phyloP scores from a whole-genome alignment of 1,140 invertebrate species.

The Berghia stephanieae region DNA sequence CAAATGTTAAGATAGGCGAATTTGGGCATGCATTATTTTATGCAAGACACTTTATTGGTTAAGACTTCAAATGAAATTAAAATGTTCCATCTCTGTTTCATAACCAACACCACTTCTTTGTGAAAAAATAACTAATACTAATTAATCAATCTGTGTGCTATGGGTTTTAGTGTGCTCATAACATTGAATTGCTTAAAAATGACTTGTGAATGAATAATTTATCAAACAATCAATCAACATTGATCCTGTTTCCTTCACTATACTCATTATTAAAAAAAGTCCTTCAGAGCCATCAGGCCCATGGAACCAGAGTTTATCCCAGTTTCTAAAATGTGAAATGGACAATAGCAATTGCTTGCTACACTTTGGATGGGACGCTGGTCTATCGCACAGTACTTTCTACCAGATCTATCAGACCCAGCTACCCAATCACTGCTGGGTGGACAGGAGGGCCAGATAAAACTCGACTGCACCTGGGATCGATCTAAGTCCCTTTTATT shows the following conservation, averaged over 20 bases:
- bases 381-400: too few relatives aligned
- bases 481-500: too few relatives aligned
- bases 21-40: neutral
- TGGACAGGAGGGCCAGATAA: too few relatives aligned
- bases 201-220: neutral
- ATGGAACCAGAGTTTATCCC: too few relatives aligned
- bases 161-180: neutral
- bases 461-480: too few relatives aligned
- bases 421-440: too few relatives aligned
- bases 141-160: neutral
- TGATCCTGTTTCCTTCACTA: neutral
- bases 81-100: neutral
- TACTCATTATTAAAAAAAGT: neutral
- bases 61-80: neutral
- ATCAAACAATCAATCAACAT: conserved; percentile 5
- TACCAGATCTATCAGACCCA: too few relatives aligned
- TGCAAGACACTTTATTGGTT: too few relatives aligned
- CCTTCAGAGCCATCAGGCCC: too few relatives aligned
- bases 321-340: too few relatives aligned
- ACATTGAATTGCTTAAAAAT: neutral
- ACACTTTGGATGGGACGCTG: too few relatives aligned
- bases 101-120: neutral
- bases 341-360: too few relatives aligned
- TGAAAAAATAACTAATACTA: neutral
- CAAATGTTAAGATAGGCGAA: neutral